phyloP scores from a whole-genome alignment of 2,113 vertebrate species.

The Melospiza georgiana region DNA sequence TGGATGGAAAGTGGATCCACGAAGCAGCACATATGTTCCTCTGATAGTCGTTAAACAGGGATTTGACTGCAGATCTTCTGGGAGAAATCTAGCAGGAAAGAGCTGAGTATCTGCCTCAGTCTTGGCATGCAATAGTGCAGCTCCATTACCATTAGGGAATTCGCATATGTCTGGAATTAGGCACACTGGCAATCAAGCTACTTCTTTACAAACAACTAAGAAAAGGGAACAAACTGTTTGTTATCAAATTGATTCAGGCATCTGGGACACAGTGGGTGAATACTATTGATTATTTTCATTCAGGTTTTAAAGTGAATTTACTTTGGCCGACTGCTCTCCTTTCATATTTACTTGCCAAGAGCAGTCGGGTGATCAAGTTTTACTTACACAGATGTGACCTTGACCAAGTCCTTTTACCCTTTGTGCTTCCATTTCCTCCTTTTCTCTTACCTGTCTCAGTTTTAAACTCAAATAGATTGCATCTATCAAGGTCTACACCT shows the following conservation, averaged over 20 bases:
- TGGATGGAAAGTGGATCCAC: neutral
- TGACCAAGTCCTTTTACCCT: slow-evolving; percentile 17
- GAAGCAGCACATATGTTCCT: slow-evolving; percentile 14
- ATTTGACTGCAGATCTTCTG: slow-evolving; percentile 48
- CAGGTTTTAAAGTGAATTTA: slow-evolving; percentile 58
- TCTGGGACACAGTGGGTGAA: slow-evolving; percentile 38
- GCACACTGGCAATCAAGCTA: slow-evolving; percentile 52
- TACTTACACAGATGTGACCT: slow-evolving; percentile 57
- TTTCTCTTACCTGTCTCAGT: neutral
- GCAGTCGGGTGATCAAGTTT: neutral
- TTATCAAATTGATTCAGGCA: slow-evolving; percentile 65
- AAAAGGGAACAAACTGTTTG: slow-evolving; percentile 43
- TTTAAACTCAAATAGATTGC: neutral
- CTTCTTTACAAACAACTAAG: slow-evolving; percentile 53
- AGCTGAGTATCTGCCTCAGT: slow-evolving; percentile 14
- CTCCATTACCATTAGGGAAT: slow-evolving; percentile 43
- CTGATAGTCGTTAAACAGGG: slow-evolving; percentile 24
- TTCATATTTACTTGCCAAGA: slow-evolving; percentile 54
- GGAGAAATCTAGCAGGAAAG: slow-evolving; percentile 41
- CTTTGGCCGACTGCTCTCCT: slow-evolving; percentile 32
- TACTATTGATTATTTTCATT: slow-evolving; percentile 55
- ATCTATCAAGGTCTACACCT: neutral
- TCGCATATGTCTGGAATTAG: slow-evolving; percentile 63
- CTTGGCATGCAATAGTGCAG: slow-evolving; percentile 30
- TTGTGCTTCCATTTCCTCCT: slow-evolving; percentile 17